A percentile compares a stretch with the other conserved stretches of the same genome.
phyloP scores from a whole-genome alignment of 2,888 invertebrate genomes.

The Euclidia mi region DNA sequence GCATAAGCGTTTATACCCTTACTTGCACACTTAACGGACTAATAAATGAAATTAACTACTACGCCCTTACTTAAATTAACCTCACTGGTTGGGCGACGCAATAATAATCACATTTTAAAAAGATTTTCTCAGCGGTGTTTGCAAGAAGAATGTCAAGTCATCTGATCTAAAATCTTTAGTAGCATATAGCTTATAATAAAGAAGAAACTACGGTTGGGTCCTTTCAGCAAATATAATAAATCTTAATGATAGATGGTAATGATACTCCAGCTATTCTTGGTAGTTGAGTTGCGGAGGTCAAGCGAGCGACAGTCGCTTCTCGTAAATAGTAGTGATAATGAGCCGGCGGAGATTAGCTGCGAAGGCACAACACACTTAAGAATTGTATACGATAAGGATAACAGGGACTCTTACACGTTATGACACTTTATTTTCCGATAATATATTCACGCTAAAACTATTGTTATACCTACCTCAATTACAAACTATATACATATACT shows the following conservation, averaged over 20 bases:
- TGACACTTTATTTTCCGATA: too few species aligned
- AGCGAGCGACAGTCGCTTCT: slow-evolving; percentile 1
- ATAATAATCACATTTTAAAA: background rate
- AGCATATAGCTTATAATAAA: slow-evolving; percentile 2
- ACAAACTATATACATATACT: too few species aligned
- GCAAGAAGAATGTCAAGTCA: background rate
- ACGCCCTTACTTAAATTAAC: background rate
- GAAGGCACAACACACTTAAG: background rate
- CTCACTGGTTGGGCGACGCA: background rate
- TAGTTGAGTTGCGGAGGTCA: slow-evolving; percentile 13
- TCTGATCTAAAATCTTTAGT: background rate
- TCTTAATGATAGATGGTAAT: slow-evolving; percentile 28
- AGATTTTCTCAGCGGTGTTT: background rate
- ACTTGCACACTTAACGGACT: slow-evolving; percentile 10
- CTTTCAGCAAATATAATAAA: slow-evolving; percentile 23
- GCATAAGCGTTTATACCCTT: slow-evolving; percentile 35
- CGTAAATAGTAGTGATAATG: slow-evolving; percentile 18
- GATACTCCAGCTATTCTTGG: slow-evolving; percentile 17
- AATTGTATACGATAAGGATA: background rate
- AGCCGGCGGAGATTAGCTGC: slow-evolving; percentile 9
- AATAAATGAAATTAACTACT: slow-evolving; percentile 7
- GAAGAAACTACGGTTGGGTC: background rate
- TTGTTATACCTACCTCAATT: too few species aligned
- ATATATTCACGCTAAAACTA: too few species aligned
- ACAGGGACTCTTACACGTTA: too few species aligned